These are phyloP conservation scores for Triplophysa rosa DNA, from an alignment of 2,113 vertebrate species.

Conservation along the genomic window DNA sequence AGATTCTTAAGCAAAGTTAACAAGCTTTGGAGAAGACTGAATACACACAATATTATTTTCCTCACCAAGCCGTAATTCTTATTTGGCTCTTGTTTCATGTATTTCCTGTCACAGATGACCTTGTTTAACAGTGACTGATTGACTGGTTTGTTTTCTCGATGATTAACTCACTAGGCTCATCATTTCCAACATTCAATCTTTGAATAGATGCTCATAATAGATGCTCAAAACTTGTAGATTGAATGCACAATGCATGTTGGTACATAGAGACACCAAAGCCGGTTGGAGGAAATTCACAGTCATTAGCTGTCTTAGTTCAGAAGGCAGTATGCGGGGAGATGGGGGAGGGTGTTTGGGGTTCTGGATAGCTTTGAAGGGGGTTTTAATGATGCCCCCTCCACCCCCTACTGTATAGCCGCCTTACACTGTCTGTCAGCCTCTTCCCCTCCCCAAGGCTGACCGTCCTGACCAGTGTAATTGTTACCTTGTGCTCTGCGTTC, in stretches of 20 bases:
- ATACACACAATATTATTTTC: constrained; percentile 2
- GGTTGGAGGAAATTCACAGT: constrained; percentile 1
- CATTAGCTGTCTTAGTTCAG: background rate
- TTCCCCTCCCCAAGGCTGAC: constrained; percentile 42
- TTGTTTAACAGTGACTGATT: constrained; percentile 34
- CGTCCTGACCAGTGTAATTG: constrained; percentile 59
- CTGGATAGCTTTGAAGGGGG: constrained; percentile 37
- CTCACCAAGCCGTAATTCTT: constrained; percentile 22
- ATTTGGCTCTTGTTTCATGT: constrained; percentile 24
- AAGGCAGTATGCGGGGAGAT: constrained; percentile 5
- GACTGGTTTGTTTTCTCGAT: constrained; percentile 19
- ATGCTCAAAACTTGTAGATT: background rate
- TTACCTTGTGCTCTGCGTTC: constrained; percentile 61
- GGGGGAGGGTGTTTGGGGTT: background rate
- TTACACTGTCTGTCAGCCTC: constrained; percentile 52
- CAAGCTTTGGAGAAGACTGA: constrained; percentile 18
- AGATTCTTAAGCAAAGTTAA: constrained; percentile 12
- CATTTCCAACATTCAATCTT: constrained; percentile 10
- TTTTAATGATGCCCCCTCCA: constrained; percentile 45
- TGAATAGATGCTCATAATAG: constrained; percentile 11
- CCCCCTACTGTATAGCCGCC: constrained; percentile 35
- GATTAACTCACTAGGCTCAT: constrained; percentile 1
- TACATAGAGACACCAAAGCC: background rate
- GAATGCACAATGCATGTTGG: background rate
- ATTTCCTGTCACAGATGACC: constrained; percentile 38